Evolutionary conservation across 1,140 invertebrate species (phyloP).

Genomic region (Antheraea mylitta): DNA sequence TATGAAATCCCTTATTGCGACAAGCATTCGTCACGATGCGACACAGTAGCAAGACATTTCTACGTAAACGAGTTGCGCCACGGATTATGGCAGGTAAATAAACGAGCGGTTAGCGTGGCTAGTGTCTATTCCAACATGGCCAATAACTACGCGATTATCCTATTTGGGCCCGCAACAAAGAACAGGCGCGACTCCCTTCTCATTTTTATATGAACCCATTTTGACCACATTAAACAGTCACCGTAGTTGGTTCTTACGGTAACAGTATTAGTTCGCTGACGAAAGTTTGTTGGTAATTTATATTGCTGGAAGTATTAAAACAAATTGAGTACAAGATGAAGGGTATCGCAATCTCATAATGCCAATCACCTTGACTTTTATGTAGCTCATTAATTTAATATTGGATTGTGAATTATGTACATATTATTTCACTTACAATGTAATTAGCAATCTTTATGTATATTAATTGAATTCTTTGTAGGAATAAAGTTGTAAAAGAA

Average conservation of each 20-base stretch:
- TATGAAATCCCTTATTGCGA: neutral
- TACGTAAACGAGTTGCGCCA: conserved; percentile 46
- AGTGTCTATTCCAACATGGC: conserved; percentile 58
- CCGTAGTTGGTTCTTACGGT: neutral
- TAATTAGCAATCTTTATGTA: too few species aligned
- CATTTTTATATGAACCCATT: conserved; percentile 28
- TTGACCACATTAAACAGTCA: conserved; percentile 9
- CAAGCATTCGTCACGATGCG: conserved; percentile 13
- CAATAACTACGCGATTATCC: conserved; percentile 63
- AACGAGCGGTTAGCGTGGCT: conserved; percentile 71
- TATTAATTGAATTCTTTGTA: too few species aligned
- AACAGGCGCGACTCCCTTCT: conserved; percentile 46
- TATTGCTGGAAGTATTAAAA: neutral
- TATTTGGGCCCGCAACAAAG: conserved; percentile 50
- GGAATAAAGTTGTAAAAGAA: too few species aligned
- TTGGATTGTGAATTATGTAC: neutral
- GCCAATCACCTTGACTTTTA: neutral
- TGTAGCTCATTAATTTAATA: neutral
- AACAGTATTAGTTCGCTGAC: conserved; percentile 7
- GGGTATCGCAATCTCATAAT: neutral
- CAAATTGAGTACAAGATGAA: neutral
- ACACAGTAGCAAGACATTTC: conserved; percentile 37
- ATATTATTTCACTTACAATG: too few species aligned
- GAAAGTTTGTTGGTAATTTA: neutral
- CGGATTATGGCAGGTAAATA: conserved; percentile 59